Evolutionary conservation across 1,140 invertebrate species (phyloP), one percentile per base, ranked within the genome.

Genomic region (Druon quercuslanigerum): DNA sequence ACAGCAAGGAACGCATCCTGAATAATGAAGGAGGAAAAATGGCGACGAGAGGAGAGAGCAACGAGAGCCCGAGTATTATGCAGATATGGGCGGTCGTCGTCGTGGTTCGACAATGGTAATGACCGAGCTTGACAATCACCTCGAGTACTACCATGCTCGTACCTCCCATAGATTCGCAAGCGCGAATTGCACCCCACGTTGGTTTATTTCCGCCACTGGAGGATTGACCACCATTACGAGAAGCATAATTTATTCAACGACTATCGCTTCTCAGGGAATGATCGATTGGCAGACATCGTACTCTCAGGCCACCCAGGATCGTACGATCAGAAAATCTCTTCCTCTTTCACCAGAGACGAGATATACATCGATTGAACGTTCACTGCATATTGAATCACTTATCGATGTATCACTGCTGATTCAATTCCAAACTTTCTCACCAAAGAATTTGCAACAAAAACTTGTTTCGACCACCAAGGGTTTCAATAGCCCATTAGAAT

Each of bases 241-340:
- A 79, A 80, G 77, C 82, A 85, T 87, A 87, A 88, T 88, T 88
- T 88, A 88, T 88, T 86, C 82, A 84, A 82, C 79, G 83, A 83
- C 83, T 85, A 85, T 84, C 86, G 82, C 76, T 73, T 77, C 79
- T 78, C 80, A 79, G 76, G 75, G 72, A 80, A 81, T 86, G 83
- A 86, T 86, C 84, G 84, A 86, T 86, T 83, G 60, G 60, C 60
- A 66, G 60, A 66, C 25, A 40, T 66, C 20, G 33, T 40, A 66
- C 40, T 66, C 25, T 66, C 60, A 66, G 60, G 60, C 60, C 60
- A 66, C 60, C 60, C 60, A 66, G 60, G 33, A 40, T 66, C 40
- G 14, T 33, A 66, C 25, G 25, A 66, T 66, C 60, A 66, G 14
- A 66, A 66, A 66, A 25, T 72, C 54, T 72, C 19, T 60, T 33